phyloP scores from a whole-genome alignment of 2,888 invertebrate genomes.

The Formica aserva region DNA sequence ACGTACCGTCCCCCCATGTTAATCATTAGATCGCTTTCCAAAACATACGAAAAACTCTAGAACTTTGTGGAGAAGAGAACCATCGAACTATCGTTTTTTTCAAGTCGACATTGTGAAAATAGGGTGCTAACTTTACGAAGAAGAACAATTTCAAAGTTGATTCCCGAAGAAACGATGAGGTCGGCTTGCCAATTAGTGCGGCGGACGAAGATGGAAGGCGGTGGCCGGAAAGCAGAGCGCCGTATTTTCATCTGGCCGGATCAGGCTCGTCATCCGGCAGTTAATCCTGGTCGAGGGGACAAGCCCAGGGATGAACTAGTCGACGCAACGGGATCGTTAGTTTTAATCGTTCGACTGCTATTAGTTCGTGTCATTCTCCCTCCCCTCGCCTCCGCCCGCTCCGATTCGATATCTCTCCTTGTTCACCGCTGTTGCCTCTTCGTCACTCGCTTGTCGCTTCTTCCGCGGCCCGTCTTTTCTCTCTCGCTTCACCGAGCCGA shows the following conservation, averaged over 20 bases:
- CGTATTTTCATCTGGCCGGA: conserved; percentile 70
- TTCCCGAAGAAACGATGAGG: conserved; percentile 54
- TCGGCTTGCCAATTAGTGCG: conserved; percentile 60
- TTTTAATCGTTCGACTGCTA: conserved; percentile 79
- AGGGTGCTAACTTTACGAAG: background rate
- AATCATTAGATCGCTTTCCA: background rate
- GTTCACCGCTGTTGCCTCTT: conserved; percentile 41
- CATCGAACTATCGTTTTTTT: background rate
- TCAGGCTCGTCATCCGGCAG: conserved; percentile 73
- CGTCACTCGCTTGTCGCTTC: conserved; percentile 47
- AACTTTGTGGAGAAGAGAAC: background rate
- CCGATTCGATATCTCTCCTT: conserved; percentile 18
- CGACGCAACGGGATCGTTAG: conserved; percentile 76
- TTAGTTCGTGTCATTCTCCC: conserved; percentile 67
- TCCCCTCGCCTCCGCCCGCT: background rate
- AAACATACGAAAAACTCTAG: background rate
- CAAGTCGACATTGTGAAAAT: background rate
- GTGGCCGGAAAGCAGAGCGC: conserved; percentile 36
- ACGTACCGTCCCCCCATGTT: background rate
- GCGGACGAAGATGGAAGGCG: conserved; percentile 49
- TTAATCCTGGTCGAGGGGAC: conserved; percentile 71
- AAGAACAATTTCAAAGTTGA: conserved; percentile 40
- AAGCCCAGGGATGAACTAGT: conserved; percentile 64
- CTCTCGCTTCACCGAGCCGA: conserved; percentile 29
- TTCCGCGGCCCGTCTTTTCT: conserved; percentile 22